These are phyloP conservation scores for Arge pagana DNA, from an alignment of 2,888 invertebrate species.

Conservation along the genomic window DNA sequence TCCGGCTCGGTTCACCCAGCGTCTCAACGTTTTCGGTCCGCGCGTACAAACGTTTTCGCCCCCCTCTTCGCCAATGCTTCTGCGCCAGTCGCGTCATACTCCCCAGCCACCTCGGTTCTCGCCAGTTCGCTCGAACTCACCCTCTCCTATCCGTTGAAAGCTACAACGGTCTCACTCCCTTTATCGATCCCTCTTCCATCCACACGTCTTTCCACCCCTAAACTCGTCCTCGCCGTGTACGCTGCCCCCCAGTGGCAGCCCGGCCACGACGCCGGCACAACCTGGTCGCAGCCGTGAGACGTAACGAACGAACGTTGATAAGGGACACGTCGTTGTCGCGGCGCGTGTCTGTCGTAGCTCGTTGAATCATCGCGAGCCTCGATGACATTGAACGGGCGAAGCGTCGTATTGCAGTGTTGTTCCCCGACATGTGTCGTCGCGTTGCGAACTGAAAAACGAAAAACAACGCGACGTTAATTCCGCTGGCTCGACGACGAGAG, in stretches of 20 bases:
- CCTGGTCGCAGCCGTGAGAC: constrained; percentile 19
- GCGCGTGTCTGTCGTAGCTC: background rate
- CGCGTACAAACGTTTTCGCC: constrained; percentile 21
- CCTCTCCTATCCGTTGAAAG: constrained; percentile 12
- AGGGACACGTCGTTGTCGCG: too few relatives aligned
- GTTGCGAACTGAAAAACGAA: too few relatives aligned
- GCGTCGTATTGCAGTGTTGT: background rate
- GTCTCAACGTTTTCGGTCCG: constrained; percentile 36
- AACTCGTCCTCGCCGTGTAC: constrained; percentile 40
- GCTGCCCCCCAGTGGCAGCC: constrained; percentile 52
- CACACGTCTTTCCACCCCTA: constrained; percentile 16
- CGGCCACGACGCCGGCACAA: constrained; percentile 55
- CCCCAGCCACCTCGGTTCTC: background rate
- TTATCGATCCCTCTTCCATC: constrained; percentile 47
- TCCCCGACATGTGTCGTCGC: background rate
- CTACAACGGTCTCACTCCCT: constrained; percentile 33
- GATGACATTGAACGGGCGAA: constrained; percentile 6
- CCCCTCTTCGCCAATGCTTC: constrained; percentile 16
- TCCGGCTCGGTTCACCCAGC: constrained; percentile 26
- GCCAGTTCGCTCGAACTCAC: constrained; percentile 34
- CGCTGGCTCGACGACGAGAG: too few relatives aligned
- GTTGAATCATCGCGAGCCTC: background rate
- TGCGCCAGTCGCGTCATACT: constrained; percentile 3
- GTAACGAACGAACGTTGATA: too few relatives aligned
- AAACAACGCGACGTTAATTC: too few relatives aligned